Evolutionary conservation across 1,140 invertebrate species (phyloP).

Genomic region (Drosophila fuyamai): DNA sequence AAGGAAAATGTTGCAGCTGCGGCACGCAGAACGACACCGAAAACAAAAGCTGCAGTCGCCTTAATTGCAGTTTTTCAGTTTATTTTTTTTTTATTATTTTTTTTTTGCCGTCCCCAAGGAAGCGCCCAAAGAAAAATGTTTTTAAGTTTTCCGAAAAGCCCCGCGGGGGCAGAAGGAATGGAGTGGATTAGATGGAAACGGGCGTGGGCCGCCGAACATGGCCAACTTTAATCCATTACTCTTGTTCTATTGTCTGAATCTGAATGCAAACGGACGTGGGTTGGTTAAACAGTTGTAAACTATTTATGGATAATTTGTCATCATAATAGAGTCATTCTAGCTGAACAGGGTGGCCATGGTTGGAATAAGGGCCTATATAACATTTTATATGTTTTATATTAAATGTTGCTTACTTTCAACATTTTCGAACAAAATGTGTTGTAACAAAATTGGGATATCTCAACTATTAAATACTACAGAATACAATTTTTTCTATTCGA

Average conservation of each 20-base stretch:
- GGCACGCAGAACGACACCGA: slow-evolving; percentile 41
- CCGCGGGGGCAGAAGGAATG: neutral
- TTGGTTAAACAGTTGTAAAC: neutral
- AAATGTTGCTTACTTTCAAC: too few species aligned
- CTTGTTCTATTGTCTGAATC: slow-evolving; percentile 3
- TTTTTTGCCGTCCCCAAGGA: slow-evolving; percentile 26
- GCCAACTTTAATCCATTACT: slow-evolving; percentile 32
- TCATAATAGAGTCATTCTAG: too few species aligned
- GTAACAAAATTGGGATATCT: too few species aligned
- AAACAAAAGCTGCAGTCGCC: slow-evolving; percentile 43
- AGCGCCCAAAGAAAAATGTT: slow-evolving; percentile 29
- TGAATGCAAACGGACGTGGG: neutral
- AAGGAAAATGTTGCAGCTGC: slow-evolving; percentile 78
- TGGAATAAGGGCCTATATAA: too few species aligned
- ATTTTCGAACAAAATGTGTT: too few species aligned
- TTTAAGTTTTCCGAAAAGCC: slow-evolving; percentile 8
- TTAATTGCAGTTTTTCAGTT: slow-evolving; percentile 55
- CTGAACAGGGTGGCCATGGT: too few species aligned
- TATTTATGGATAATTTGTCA: too few species aligned
- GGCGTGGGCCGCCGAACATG: slow-evolving; percentile 20
- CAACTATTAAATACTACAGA: too few species aligned
- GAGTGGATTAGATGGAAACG: slow-evolving; percentile 4
- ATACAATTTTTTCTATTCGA: too few species aligned
- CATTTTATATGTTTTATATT: too few species aligned
- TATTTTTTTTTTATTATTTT: too few species aligned